Evolutionary conservation across 2,113 vertebrate genomes (phyloP).

Genomic region (Odobenus rosmarus): DNA sequence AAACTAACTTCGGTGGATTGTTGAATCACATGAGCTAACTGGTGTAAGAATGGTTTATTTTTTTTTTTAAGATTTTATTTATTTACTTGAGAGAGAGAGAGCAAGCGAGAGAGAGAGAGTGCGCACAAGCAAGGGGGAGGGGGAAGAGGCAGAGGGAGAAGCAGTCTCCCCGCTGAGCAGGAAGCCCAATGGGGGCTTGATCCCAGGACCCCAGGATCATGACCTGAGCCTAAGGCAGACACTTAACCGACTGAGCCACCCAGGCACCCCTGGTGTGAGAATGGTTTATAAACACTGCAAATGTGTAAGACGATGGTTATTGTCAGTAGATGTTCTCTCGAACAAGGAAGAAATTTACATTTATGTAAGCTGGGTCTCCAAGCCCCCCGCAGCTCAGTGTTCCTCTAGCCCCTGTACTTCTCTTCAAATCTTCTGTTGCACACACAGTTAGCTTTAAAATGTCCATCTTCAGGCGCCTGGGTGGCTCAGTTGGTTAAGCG

Average conservation of each 20-base stretch:
- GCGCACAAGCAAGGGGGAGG: not conserved
- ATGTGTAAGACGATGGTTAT: not conserved
- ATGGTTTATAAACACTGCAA: not conserved
- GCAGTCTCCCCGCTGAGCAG: not conserved
- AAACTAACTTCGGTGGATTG: not conserved
- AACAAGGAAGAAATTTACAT: not conserved
- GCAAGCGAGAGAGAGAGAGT: too few species aligned
- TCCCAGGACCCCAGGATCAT: not conserved
- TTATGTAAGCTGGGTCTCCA: not conserved
- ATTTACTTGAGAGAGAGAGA: not conserved
- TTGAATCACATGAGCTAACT: not conserved
- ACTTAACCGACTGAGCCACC: too few species aligned
- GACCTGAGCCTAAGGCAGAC: not conserved
- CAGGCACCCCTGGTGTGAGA: not conserved
- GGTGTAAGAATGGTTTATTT: not conserved
- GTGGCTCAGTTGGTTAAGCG: too few species aligned
- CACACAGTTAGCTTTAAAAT: not conserved
- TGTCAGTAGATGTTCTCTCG: not conserved
- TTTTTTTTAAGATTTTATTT: not conserved
- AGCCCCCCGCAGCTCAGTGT: not conserved
- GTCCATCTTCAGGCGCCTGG: not conserved
- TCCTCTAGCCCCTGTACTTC: not conserved
- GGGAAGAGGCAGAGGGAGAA: not conserved
- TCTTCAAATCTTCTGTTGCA: not conserved
- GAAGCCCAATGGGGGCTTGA: not conserved